phyloP scores from a whole-genome alignment of 2,113 vertebrate species.

The Amphilophus citrinellus region DNA sequence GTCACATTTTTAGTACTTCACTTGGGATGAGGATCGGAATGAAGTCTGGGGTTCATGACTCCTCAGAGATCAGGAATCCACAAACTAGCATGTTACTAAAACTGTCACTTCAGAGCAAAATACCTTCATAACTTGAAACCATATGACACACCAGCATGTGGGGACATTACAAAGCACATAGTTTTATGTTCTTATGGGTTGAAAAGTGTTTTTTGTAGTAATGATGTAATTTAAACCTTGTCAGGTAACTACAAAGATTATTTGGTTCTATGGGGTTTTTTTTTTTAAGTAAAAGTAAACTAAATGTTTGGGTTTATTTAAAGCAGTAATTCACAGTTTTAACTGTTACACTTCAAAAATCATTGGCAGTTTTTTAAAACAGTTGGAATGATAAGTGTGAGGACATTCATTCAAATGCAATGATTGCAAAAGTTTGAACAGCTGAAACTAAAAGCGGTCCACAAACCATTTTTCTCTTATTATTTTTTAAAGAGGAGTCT shows the following conservation, averaged over 20 bases:
- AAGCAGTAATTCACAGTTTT: neutral
- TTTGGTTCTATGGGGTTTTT: neutral
- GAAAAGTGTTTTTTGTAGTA: neutral
- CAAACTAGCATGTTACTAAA: neutral
- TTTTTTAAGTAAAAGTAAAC: neutral
- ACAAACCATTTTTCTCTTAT: neutral
- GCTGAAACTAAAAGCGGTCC: neutral
- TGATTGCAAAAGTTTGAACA: neutral
- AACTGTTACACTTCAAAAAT: neutral
- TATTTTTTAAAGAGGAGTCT: slow-evolving; percentile 18
- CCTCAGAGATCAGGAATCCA: neutral
- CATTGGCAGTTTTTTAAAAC: neutral
- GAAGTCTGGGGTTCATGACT: slow-evolving; percentile 4
- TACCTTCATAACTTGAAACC: neutral
- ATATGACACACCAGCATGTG: slow-evolving; percentile 10
- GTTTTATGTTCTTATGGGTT: neutral
- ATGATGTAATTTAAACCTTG: neutral
- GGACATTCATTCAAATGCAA: neutral
- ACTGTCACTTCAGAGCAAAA: slow-evolving; percentile 8
- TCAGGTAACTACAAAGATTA: neutral
- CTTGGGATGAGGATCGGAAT: slow-evolving; percentile 3
- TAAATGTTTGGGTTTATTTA: neutral
- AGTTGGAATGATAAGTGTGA: neutral
- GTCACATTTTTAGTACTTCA: slow-evolving; percentile 17
- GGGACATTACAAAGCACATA: neutral